Base-by-base conservation (phyloP, 2,888 invertebrate genomes). In the Ferrisia virgata region DNA sequence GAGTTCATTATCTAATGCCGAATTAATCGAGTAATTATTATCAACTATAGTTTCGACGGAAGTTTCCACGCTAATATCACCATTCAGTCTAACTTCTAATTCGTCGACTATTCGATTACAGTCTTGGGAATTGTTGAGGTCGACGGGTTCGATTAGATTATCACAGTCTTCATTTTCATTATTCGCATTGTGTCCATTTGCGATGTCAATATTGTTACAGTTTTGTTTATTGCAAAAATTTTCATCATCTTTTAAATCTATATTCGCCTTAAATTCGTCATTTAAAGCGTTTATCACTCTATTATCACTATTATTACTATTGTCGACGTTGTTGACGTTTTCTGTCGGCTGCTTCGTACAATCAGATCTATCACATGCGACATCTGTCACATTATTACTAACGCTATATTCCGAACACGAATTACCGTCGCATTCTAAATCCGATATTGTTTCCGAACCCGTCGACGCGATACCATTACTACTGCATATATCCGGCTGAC, bases 1-100 rank as follows among this genome's bases (percentile, higher is more conserved):
- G 31, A 43, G 31, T 81, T 81, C 81, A 33, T 36, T 53, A 81
- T 81, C 81, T 22, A 47, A 58, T 6, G 36, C 18, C 58, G 81
- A 47, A 53, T 81, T 81, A 47, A 25, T 79, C 81, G 58, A 25
- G 53, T 53, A 81, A 53, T 58, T 47, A 72, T 76, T 83, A 72
- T 72, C 83, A n/a, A 83, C 72, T 22, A 83, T 43, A 15, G 83
- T 83, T 72, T 83, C 83, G 69, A 82, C 82, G 40, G 82, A 82
- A 64, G 82, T 58, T 69, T 82, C 58, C 64, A 83, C 83, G 18
- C 72, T 72, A 36, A 39, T 39, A 25, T 83, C 83, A 36, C 31
- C 82, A 31, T 83, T 83, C 83, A 83, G 83, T 83, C 83, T 83
- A 13, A 43, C 40, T 31, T 64, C 76, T 28, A 83, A 72, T 72